Evolutionary conservation across 2,888 invertebrate species (phyloP).

Genomic region (Cataglyphis livida): DNA sequence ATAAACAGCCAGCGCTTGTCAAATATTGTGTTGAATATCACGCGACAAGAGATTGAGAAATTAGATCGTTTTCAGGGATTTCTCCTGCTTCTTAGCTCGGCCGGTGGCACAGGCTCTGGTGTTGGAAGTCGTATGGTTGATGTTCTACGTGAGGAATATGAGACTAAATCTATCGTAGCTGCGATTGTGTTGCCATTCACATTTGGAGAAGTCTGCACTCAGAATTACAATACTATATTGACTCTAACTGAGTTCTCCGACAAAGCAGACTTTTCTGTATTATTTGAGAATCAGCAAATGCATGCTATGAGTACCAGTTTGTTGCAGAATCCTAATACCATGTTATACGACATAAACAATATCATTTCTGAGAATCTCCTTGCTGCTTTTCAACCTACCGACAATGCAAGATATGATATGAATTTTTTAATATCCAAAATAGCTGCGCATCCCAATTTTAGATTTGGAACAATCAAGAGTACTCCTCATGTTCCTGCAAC

Average conservation of each 20-base stretch:
- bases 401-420: conserved; percentile 73
- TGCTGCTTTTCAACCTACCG: conserved; percentile 85
- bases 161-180: conserved; percentile 85
- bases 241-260: conserved; percentile 86
- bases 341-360: conserved; percentile 85
- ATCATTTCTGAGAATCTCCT: conserved; percentile 86
- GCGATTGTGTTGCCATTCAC: conserved; percentile 86
- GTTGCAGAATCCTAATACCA: conserved; percentile 79
- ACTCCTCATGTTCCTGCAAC: conserved; percentile 64
- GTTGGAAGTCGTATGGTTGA: conserved; percentile 86
- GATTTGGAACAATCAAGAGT: conserved; percentile 85
- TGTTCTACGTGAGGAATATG: conserved; percentile 84
- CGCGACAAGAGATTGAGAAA: conserved; percentile 85
- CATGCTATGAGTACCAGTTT: conserved; percentile 83
- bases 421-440: conserved; percentile 83
- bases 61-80: conserved; percentile 85
- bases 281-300: conserved; percentile 86
- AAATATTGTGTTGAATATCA: conserved; percentile 82
- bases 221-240: conserved; percentile 87
- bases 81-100: conserved; percentile 86
- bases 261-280: conserved; percentile 83
- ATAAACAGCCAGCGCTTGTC: conserved; percentile 84
- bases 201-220: conserved; percentile 86
- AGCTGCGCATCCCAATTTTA: conserved; percentile 86
- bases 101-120: conserved; percentile 87